These are phyloP conservation scores for Ctenomys sociabilis DNA, from an alignment of 2,113 vertebrate genomes.

Conservation along the genomic window DNA sequence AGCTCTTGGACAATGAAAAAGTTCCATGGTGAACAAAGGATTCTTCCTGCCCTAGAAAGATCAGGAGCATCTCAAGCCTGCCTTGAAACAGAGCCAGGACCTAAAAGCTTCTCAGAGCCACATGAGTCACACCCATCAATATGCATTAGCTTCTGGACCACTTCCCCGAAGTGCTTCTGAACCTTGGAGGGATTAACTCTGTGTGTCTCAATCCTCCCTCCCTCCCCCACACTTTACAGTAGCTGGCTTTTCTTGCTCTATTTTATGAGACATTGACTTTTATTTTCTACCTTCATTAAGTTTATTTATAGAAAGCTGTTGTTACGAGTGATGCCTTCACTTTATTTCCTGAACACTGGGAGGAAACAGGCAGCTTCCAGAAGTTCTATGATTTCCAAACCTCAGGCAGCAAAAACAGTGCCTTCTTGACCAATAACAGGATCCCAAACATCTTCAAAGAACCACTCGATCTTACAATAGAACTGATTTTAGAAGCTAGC, in stretches of 20 bases:
- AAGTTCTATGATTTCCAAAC: slow-evolving; percentile 6
- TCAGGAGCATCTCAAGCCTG: slow-evolving; percentile 78
- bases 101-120: slow-evolving; percentile 84
- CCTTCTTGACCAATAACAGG: neutral
- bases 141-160: slow-evolving; percentile 77
- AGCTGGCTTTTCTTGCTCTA: neutral
- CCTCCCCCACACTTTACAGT: neutral
- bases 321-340: neutral
- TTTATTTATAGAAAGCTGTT: slow-evolving; percentile 36
- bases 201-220: neutral
- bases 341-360: neutral
- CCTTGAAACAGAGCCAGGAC: slow-evolving; percentile 84
- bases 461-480: neutral
- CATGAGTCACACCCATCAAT: slow-evolving; percentile 80
- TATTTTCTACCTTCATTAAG: neutral
- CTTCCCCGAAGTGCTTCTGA: slow-evolving; percentile 70
- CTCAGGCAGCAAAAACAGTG: neutral
- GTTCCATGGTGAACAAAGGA: slow-evolving; percentile 46
- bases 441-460: neutral
- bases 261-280: slow-evolving; percentile 15
- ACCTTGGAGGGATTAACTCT: slow-evolving; percentile 78
- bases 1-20: neutral
- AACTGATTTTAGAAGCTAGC: neutral
- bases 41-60: slow-evolving; percentile 68
- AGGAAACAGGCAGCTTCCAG: neutral